Evolutionary conservation across 2,888 invertebrate genomes (phyloP).

Genomic region (Melanargia galathea): DNA sequence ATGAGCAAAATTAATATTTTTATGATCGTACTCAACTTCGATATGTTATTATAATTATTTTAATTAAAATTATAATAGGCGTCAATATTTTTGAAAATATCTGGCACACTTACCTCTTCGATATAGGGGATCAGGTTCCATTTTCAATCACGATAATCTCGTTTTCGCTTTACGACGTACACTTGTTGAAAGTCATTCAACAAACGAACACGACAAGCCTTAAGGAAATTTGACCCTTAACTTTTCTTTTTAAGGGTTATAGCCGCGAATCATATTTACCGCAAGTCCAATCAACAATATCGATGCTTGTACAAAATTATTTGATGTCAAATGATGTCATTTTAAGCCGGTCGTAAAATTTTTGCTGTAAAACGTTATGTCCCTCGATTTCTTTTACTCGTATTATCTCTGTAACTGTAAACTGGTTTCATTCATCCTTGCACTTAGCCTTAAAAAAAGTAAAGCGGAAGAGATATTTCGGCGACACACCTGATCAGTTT

Average conservation of each 20-base stretch:
- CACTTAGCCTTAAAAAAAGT: conserved; percentile 45
- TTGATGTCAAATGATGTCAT: conserved; percentile 49
- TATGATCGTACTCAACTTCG: background rate
- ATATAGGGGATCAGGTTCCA: conserved; percentile 43
- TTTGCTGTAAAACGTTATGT: conserved; percentile 44
- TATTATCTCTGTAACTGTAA: conserved; percentile 45
- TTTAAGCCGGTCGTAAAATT: conserved; percentile 45
- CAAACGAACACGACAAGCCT: conserved; percentile 11
- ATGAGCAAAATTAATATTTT: background rate
- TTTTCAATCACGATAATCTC: conserved; percentile 44
- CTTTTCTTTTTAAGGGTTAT: conserved; percentile 23
- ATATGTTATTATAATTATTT: conserved; percentile 16
- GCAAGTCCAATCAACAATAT: conserved; percentile 16
- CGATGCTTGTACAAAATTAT: conserved; percentile 41
- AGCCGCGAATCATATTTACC: conserved; percentile 19
- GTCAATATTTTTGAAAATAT: conserved; percentile 30
- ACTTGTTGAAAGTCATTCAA: conserved; percentile 31
- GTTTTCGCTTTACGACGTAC: conserved; percentile 42
- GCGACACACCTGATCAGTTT: conserved; percentile 51
- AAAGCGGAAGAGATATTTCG: conserved; percentile 42
- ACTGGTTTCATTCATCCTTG: conserved; percentile 45
- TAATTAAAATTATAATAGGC: conserved; percentile 33
- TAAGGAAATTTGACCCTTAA: conserved; percentile 30
- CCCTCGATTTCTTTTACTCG: conserved; percentile 42
- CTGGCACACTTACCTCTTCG: conserved; percentile 44